These are phyloP conservation scores for Protosalanx chinensis DNA, from an alignment of 2,797 vertebrate species.

Conservation along the genomic window DNA sequence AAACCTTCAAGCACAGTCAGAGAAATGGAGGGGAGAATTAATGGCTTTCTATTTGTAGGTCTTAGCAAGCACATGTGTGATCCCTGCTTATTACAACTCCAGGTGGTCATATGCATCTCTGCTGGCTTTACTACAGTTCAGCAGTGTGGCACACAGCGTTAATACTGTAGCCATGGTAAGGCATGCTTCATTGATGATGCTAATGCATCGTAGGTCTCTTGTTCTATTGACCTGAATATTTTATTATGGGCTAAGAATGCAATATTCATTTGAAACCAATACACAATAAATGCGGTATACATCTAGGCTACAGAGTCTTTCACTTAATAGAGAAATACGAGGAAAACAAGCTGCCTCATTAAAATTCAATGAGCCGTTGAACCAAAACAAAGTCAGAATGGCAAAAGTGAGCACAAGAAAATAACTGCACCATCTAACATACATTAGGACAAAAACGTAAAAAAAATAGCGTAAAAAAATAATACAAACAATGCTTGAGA, in stretches of 20 bases:
- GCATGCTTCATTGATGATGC: not conserved
- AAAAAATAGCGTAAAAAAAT: constrained; percentile 4
- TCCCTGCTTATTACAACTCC: constrained; percentile 25
- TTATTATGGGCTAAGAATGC: not conserved
- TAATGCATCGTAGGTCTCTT: not conserved
- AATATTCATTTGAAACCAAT: not conserved
- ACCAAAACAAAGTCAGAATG: constrained; percentile 11
- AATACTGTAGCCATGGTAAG: constrained; percentile 22
- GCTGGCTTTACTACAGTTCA: constrained; percentile 41
- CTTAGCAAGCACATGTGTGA: constrained; percentile 7
- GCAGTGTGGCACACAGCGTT: constrained; percentile 24
- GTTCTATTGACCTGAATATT: not conserved
- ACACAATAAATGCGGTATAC: not conserved
- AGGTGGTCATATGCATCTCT: constrained; percentile 26
- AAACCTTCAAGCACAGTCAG: not conserved
- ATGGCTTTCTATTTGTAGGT: not conserved
- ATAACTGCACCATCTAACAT: not conserved
- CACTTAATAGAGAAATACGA: not conserved
- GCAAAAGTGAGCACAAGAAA: not conserved
- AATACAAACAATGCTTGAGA: constrained; percentile 32
- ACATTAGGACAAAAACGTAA: constrained; percentile 6
- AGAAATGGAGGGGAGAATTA: not conserved
- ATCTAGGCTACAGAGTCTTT: constrained; percentile 6
- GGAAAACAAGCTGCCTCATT: constrained; percentile 3
- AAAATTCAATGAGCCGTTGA: not conserved